These are phyloP conservation scores for Lysiphlebus fabarum DNA, from an alignment of 1,140 invertebrate species.

Conservation along the genomic window DNA sequence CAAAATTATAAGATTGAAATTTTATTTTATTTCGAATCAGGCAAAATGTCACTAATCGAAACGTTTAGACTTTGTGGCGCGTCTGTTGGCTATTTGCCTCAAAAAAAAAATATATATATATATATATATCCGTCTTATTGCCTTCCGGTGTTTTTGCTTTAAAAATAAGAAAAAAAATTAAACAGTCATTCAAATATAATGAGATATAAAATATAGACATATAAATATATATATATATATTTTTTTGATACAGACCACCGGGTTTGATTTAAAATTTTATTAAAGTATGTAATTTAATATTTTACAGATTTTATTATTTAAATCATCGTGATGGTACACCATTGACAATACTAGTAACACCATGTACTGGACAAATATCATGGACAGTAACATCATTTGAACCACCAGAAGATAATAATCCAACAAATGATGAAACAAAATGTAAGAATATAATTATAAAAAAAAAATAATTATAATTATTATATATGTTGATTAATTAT, in stretches of 20 bases:
- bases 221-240: too few relatives aligned
- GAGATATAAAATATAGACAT: too few relatives aligned
- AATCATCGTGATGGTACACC: conserved; percentile 48
- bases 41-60: too few relatives aligned
- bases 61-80: conserved; percentile 9
- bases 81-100: conserved; percentile 16
- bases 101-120: conserved; percentile 2
- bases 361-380: conserved; percentile 49
- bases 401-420: conserved; percentile 45
- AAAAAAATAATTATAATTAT: conserved; percentile 6
- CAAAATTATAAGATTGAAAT: too few relatives aligned
- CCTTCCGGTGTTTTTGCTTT: neutral
- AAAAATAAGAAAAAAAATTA: too few relatives aligned
- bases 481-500: conserved; percentile 6
- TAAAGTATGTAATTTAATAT: neutral
- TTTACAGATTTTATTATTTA: conserved; percentile 52
- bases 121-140: too few relatives aligned
- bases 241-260: too few relatives aligned
- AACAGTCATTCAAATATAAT: too few relatives aligned
- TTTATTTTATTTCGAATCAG: too few relatives aligned
- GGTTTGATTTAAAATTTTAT: neutral
- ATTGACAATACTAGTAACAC: conserved; percentile 49
- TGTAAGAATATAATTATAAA: conserved; percentile 30
- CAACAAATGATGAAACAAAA: conserved; percentile 41
- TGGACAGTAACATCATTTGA: conserved; percentile 52